These are phyloP conservation scores for Argyra leucocephala DNA, from an alignment of 2,888 invertebrate genomes.

Conservation along the genomic window DNA sequence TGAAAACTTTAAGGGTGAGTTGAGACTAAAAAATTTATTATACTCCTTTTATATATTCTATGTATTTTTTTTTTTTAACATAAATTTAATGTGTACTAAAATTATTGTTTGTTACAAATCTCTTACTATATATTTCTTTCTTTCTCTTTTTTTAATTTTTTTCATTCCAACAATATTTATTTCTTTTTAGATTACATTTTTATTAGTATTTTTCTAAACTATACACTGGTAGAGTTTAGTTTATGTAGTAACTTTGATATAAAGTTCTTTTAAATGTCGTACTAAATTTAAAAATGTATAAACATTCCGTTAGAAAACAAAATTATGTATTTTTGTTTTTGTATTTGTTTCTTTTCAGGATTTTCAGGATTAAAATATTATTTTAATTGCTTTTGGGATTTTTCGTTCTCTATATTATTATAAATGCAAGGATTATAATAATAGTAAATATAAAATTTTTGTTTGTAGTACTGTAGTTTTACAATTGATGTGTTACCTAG, in stretches of 20 bases:
- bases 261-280: neutral
- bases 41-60: too few species aligned
- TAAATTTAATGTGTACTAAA: neutral
- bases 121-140: neutral
- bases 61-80: neutral
- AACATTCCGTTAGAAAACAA: neutral
- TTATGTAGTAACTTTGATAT: neutral
- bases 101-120: neutral
- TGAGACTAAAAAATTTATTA: too few species aligned
- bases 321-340: neutral
- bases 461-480: neutral
- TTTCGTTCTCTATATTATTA: neutral
- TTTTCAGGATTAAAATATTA: constrained; percentile 1
- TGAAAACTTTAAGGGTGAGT: too few species aligned
- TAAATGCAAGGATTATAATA: too few species aligned
- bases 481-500: too few species aligned
- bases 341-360: neutral
- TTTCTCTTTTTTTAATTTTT: neutral
- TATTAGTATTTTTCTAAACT: neutral
- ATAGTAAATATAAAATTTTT: neutral
- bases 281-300: neutral
- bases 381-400: constrained; percentile 6
- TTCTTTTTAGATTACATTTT: neutral
- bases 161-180: neutral
- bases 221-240: neutral